phyloP scores from a whole-genome alignment of 2,113 vertebrate genomes.

The Nothobranchius furzeri region DNA sequence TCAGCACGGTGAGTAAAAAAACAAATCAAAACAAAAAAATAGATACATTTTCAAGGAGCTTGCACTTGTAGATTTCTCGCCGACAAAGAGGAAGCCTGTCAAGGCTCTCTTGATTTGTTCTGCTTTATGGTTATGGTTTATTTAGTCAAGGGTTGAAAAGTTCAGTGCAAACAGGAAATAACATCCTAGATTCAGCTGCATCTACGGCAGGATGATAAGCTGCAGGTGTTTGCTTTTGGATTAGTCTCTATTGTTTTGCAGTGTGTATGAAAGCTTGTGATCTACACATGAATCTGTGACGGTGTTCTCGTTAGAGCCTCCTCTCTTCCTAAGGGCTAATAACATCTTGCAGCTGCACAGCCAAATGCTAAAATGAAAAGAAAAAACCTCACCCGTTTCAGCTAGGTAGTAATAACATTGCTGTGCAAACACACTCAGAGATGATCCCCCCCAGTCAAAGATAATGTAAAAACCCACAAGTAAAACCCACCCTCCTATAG shows the following conservation, averaged over 20 bases:
- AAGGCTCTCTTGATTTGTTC: slow-evolving; percentile 23
- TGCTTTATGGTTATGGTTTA: slow-evolving; percentile 9
- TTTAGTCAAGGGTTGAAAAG: slow-evolving; percentile 37
- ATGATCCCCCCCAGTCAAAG: slow-evolving; percentile 17
- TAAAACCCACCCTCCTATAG: slow-evolving; percentile 17
- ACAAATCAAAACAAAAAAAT: too few species aligned
- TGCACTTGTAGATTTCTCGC: slow-evolving; percentile 1
- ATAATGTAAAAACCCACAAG: slow-evolving; percentile 36
- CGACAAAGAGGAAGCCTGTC: not conserved
- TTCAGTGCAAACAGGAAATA: slow-evolving; percentile 13
- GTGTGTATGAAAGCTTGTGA: slow-evolving; percentile 17
- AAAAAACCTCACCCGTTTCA: slow-evolving; percentile 13
- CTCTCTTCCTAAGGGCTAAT: slow-evolving; percentile 10
- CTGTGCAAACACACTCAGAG: not conserved
- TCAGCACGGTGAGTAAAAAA: slow-evolving; percentile 42
- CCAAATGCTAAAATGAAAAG: not conserved
- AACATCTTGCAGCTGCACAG: slow-evolving; percentile 27
- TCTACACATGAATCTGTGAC: slow-evolving; percentile 17
- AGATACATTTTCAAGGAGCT: not conserved
- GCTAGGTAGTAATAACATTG: slow-evolving; percentile 21
- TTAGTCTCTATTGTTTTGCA: slow-evolving; percentile 5
- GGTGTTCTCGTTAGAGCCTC: slow-evolving; percentile 18
- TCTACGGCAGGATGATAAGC: not conserved
- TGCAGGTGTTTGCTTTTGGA: slow-evolving; percentile 28
- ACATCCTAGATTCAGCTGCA: slow-evolving; percentile 8